Base-by-base conservation (phyloP, 2,888 invertebrate species). In the Pterobdella sp. region DNA sequence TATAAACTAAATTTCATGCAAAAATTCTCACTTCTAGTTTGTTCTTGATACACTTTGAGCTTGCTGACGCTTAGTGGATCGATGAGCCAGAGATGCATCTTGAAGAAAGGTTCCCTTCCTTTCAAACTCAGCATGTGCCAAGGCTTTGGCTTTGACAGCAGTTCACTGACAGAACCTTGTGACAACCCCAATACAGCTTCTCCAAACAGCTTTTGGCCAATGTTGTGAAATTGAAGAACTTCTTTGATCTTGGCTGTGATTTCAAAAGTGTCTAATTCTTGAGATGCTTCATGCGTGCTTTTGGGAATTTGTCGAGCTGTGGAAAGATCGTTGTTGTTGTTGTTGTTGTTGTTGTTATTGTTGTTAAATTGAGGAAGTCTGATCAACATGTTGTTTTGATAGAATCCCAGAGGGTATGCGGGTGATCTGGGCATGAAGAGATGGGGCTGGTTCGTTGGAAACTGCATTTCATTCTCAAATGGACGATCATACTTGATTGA, bases 71-170 rank as follows among this genome's bases (percentile, higher is more conserved):
- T 96, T 56, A 72, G 91, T 14, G 94, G 90, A 82, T 97, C 96
- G 79, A 92, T 91, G 42, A 96, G 87, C 97, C 97, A 97, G 76
- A 95, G 84, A 82, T 96, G 95, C 84, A 84, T 84, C 80, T 83
- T 82, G 77, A 84, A 81, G 79, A 84, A 84, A 36, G 84, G 84
- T 78, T 97, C 97, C 37, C 96, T 88, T 0, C 97, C 97, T 84
- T 96, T 96, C 82, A 95, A 94, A 82, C 94, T 95, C 72, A 97
- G 88, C 94, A 96, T 94, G 82, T 94, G 94, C 96, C 97, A 97
- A 0, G 96, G 96, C 81, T 97, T 97, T 2, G 97, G 97, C 84
- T 96, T 96, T 75, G 95, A 94, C 7, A 98, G 87, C 76, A 98
- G 86, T 84, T 98, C 98, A 80, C 94, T 95, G 18, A 96, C 96